phyloP scores from a whole-genome alignment of 2,888 invertebrate species.

The Sisyra nigra region DNA sequence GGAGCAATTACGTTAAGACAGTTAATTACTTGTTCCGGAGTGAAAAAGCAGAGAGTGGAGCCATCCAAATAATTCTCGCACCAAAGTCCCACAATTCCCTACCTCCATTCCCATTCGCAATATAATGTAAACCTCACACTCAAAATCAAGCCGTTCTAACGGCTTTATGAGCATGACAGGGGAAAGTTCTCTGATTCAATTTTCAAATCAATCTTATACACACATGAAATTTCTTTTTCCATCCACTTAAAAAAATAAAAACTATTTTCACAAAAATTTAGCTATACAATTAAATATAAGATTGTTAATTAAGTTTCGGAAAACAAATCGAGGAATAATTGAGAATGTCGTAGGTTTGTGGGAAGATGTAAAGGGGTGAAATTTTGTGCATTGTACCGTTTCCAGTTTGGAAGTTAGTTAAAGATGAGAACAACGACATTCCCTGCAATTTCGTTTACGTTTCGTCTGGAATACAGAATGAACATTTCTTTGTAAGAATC shows the following conservation, averaged over 20 bases:
- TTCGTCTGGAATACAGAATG: too few species aligned
- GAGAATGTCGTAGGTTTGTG: neutral
- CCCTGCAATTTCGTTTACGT: too few species aligned
- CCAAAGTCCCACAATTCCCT: neutral
- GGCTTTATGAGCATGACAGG: too few species aligned
- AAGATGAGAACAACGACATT: too few species aligned
- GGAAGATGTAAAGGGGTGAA: too few species aligned
- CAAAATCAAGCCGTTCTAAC: neutral
- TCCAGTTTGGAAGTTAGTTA: too few species aligned
- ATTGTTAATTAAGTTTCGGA: neutral
- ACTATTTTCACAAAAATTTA: too few species aligned
- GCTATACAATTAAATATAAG: too few species aligned
- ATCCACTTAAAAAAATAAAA: too few species aligned
- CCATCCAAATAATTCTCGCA: neutral
- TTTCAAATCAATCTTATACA: slow-evolving; percentile 2
- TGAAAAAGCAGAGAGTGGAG: neutral
- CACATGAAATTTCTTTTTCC: neutral
- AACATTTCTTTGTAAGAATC: too few species aligned
- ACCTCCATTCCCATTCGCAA: neutral
- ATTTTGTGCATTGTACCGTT: too few species aligned
- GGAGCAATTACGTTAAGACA: slow-evolving; percentile 32
- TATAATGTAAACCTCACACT: neutral
- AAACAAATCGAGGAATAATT: too few species aligned
- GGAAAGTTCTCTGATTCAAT: neutral
- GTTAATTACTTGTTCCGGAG: slow-evolving; percentile 23